These are phyloP conservation scores for Dolichomitus sp. DNA, from an alignment of 2,888 invertebrate species.

Conservation along the genomic window DNA sequence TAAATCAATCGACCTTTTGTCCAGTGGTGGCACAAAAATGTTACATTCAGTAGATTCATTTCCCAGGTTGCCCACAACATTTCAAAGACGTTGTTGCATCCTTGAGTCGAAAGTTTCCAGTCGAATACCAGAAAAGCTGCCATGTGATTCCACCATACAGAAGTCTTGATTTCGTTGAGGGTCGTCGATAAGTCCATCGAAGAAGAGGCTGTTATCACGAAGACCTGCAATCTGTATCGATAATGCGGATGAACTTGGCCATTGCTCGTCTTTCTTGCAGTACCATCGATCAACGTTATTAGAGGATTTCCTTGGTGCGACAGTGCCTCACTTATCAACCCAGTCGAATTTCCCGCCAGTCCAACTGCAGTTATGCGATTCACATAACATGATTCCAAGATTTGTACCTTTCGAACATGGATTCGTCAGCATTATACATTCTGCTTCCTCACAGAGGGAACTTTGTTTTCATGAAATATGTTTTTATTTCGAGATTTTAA, in stretches of 20 bases:
- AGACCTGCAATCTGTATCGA: conserved; percentile 23
- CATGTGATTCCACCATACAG: conserved; percentile 70
- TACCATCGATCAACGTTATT: not conserved
- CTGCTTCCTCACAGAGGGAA: too few relatives aligned
- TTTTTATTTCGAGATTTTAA: too few relatives aligned
- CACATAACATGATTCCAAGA: conserved; percentile 3
- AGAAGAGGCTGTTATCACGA: conserved; percentile 20
- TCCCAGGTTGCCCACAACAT: conserved; percentile 66
- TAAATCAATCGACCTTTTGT: conserved; percentile 53
- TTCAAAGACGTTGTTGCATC: conserved; percentile 60
- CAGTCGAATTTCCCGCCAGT: not conserved
- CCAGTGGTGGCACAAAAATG: conserved; percentile 63
- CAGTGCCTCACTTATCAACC: not conserved
- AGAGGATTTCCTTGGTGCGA: not conserved
- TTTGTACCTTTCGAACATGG: not conserved
- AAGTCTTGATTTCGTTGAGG: conserved; percentile 34
- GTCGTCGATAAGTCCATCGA: not conserved
- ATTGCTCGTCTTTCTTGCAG: not conserved
- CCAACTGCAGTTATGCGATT: not conserved
- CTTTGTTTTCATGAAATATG: too few relatives aligned
- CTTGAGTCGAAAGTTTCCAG: not conserved
- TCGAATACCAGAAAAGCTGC: conserved; percentile 63
- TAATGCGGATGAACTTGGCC: not conserved
- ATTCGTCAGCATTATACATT: not conserved
- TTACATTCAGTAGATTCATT: conserved; percentile 62